Evolutionary conservation across 2,888 invertebrate species (phyloP).

Genomic region (Frankliniella fusca): DNA sequence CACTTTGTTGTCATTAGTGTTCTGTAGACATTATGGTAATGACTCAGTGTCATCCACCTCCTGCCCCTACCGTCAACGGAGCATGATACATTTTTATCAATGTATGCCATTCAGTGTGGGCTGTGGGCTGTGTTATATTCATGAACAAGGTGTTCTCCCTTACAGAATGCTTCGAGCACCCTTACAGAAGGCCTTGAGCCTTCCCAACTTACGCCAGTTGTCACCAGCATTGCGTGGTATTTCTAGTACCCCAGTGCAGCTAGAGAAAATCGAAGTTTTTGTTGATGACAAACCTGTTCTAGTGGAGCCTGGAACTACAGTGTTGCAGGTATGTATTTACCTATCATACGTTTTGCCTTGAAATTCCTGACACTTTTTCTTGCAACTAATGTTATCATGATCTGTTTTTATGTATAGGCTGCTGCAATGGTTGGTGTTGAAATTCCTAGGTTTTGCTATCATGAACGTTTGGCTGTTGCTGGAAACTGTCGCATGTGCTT

Average conservation of each 20-base stretch:
- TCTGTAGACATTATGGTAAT: neutral
- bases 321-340: conserved; percentile 68
- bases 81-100: neutral
- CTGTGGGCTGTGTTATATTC: neutral
- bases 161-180: conserved; percentile 71
- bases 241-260: conserved; percentile 49
- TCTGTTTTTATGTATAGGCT: conserved; percentile 59
- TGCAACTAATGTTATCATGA: neutral
- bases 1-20: neutral
- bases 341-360: neutral
- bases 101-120: neutral
- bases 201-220: conserved; percentile 37
- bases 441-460: conserved; percentile 98
- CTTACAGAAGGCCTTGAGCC: conserved; percentile 54
- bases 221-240: conserved; percentile 37
- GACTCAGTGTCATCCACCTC: neutral
- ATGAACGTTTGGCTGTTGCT: conserved; percentile 95
- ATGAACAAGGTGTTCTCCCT: neutral
- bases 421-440: conserved; percentile 93
- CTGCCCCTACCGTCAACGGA: neutral
- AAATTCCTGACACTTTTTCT: neutral
- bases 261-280: conserved; percentile 86
- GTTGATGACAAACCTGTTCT: conserved; percentile 93
- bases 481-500: conserved; percentile 99
- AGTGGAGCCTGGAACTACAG: conserved; percentile 94